Evolutionary conservation across 2,888 invertebrate genomes (phyloP), one percentile per base, ranked within the genome.

Genomic region (Tenthredo livida): DNA sequence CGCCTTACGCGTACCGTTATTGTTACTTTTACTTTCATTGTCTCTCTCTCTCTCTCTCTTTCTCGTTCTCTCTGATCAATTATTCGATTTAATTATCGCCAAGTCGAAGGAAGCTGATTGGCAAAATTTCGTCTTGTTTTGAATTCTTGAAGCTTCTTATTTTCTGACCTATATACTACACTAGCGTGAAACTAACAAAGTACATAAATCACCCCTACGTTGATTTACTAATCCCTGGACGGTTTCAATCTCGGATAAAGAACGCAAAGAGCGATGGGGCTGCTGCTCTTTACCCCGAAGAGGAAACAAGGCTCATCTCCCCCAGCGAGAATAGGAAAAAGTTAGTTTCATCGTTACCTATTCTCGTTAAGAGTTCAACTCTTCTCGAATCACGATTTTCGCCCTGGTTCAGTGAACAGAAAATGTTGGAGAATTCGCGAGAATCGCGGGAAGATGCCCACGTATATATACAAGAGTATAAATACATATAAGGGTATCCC

Each of bases 141-240:
- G 1, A 33, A 33, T 67, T 67, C 67, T 7, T 5, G 10, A 73
- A 40, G 25, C 21, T 73, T 73, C 3, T 73, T 43, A n/a, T 25
- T 1, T 15, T 70, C 29, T 12, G 2, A 12, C 73, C 25, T 40
- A 43, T 21, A 21, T 73, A 43, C 17, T 47, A 47, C 0, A 47
- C 21, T 21, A 9, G 73, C 73, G 17, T 29, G 33, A n/a, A 47
- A 54, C 29, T 15, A 54, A 77, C n/a, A 6, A 29, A 29, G 29
- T 33, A 47, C 25, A 54, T 54, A 33, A 50, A 77, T 77, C 77
- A 77, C 77, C 54, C 5, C 47, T 47, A 12, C 17, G 29, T 50
- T 77, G 77, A 77, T 54, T 77, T 77, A 77, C 77, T 77, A 77
- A 77, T 77, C 77, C 77, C 77, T 33, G 77, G 77, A 77, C 77